Evolutionary conservation across 2,888 invertebrate genomes (phyloP), one percentile per base, ranked within the genome.

Genomic region (Osedax frankpressi): DNA sequence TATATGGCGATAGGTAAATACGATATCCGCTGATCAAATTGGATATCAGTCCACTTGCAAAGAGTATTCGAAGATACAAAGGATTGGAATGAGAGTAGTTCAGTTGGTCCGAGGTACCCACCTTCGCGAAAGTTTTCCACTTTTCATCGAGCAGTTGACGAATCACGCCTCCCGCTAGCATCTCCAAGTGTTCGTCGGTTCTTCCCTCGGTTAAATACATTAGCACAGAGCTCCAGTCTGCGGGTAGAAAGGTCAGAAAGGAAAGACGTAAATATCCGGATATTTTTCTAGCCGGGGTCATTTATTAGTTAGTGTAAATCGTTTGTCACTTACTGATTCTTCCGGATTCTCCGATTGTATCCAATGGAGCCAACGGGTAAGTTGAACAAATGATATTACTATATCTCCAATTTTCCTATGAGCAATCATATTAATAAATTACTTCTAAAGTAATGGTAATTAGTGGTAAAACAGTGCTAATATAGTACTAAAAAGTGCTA

Each of bases 301-400:
- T n/a, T n/a, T n/a, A n/a, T 30, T 26, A 11, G 14, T 30, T 70
- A 28, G 3, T 2, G 28, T 71, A 28, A 30, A 11, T 6, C 25
- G 3, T 30, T n/a, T n/a, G n/a, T n/a, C 0, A 82, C 88, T 87
- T 87, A 97, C 96, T 97, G 77, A 96, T 96, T 79, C 92, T 88
- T 72, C 97, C 97, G 86, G 93, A 92, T 2, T 95, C 93, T 75
- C 93, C 86, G 75, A 98, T 88, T 0, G 97, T 97, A 83, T 98
- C 98, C 80, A 98, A 86, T 1, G 95, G 94, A 83, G 94, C 94
- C 72, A 98, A 86, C 0, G 96, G 96, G 85, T 98, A 98, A 2
- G 93, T 95, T 0, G 96, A 95, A 85, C 97, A 98, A 11, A 94
- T 95, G 79, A 97, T 95, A 82, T 97, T 97, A 82, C 95, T 95